phyloP scores from a whole-genome alignment of 1,140 invertebrate genomes.

The Popillia japonica region DNA sequence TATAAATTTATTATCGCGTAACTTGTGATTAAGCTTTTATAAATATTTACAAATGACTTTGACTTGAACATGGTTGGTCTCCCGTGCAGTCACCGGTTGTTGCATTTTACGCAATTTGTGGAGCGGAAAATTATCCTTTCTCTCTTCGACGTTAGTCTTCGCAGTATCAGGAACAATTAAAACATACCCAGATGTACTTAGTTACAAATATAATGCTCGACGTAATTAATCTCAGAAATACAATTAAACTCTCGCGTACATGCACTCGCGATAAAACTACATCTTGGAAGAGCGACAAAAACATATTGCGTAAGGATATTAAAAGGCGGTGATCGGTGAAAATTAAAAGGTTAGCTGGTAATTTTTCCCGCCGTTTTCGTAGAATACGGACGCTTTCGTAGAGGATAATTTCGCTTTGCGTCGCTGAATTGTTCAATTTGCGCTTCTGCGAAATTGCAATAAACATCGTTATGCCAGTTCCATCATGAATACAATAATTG shows the following conservation, averaged over 20 bases:
- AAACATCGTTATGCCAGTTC: background rate
- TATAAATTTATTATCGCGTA: conserved; percentile 27
- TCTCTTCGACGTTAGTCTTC: background rate
- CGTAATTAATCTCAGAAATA: background rate
- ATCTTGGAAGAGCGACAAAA: background rate
- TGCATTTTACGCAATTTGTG: background rate
- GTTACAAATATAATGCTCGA: conserved; percentile 12
- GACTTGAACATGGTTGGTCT: background rate
- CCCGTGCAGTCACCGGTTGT: background rate
- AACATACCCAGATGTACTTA: conserved; percentile 17
- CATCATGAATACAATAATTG: background rate
- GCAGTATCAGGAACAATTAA: conserved; percentile 1
- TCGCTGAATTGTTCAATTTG: background rate
- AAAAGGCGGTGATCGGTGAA: background rate
- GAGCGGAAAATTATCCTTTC: conserved; percentile 27
- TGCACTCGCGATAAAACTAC: background rate
- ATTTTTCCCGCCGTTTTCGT: background rate
- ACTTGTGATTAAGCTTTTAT: conserved; percentile 35
- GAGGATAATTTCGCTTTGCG: background rate
- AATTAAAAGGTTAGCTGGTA: background rate
- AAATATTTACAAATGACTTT: conserved; percentile 29
- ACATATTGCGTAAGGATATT: conserved; percentile 15
- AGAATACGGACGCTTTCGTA: background rate
- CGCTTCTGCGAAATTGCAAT: background rate
- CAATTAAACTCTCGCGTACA: background rate